A percentile compares a stretch with the other conserved stretches of the same genome.
phyloP scores from a whole-genome alignment of 1,140 invertebrate genomes.

The Apocrypta bakeri region DNA sequence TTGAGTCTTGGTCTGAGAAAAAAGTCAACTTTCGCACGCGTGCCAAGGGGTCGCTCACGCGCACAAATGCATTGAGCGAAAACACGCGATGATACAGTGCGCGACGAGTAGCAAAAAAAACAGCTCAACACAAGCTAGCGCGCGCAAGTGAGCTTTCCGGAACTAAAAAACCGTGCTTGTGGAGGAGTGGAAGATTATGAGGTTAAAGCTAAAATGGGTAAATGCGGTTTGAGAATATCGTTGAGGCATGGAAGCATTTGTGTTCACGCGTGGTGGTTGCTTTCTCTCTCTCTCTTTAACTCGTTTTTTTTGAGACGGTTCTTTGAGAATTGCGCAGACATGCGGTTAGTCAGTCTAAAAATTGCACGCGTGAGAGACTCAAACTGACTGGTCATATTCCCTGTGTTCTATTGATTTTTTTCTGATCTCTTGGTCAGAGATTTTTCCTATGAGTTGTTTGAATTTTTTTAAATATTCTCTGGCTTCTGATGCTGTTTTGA shows the following conservation, averaged over 20 bases:
- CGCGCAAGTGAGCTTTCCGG: neutral
- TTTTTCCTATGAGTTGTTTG: neutral
- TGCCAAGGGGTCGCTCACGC: slow-evolving; percentile 11
- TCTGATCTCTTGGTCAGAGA: neutral
- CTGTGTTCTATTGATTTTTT: slow-evolving; percentile 4
- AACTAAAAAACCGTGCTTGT: neutral
- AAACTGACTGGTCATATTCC: neutral
- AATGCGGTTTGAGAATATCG: neutral
- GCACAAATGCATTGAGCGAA: slow-evolving; percentile 27
- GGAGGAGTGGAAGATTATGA: slow-evolving; percentile 3
- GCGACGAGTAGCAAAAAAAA: slow-evolving; percentile 15
- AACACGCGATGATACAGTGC: slow-evolving; percentile 26
- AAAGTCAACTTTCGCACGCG: slow-evolving; percentile 31
- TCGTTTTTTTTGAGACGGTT: neutral
- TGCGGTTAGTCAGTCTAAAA: slow-evolving; percentile 26
- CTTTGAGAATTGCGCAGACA: slow-evolving; percentile 15
- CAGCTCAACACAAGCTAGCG: neutral
- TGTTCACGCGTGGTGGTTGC: neutral
- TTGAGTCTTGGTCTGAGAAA: slow-evolving; percentile 22
- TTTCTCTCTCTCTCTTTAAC: neutral
- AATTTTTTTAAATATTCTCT: slow-evolving; percentile 21
- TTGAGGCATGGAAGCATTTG: neutral
- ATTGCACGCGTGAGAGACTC: slow-evolving; percentile 10
- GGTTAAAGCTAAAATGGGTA: neutral
- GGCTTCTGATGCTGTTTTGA: neutral